Percentiles rank a stretch among this genome's conserved stretches.
Evolutionary conservation across 35 echinoderm and acorn worm genomes (phyloP).

Genomic region (Ptychodera flava): DNA sequence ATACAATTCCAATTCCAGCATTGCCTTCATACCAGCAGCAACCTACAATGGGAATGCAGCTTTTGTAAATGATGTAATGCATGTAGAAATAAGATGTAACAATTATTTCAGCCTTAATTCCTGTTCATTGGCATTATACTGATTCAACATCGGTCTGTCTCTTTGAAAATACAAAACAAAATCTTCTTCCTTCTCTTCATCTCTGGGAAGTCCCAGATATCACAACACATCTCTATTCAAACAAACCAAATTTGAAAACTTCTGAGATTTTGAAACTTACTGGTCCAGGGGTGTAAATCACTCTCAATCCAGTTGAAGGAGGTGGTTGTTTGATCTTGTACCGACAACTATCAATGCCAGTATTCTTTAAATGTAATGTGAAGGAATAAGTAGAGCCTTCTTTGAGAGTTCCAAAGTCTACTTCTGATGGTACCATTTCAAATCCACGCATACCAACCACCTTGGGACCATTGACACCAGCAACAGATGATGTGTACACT

Average conservation of each 20-base stretch:
- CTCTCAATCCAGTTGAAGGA: conserved; percentile 76
- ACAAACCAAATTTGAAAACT: no score
- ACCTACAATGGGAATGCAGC: conserved; percentile 44
- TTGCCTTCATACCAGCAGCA: conserved; percentile 86
- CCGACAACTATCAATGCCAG: conserved; percentile 77
- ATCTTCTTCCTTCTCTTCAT: no score
- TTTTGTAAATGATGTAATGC: no score
- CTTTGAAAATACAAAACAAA: no score
- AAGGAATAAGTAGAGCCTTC: conserved; percentile 92
- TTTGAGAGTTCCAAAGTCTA: conserved; percentile 68
- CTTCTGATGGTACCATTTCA: conserved; percentile 79
- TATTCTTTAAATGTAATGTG: conserved; percentile 74
- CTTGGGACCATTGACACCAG: conserved; percentile 38
- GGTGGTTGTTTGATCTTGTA: conserved; percentile 93
- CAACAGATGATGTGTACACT: conserved; percentile 77
- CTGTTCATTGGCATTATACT: no score
- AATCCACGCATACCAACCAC: conserved; percentile 74
- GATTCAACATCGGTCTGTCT: no score
- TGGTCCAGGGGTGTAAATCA: conserved; percentile 86
- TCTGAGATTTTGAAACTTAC: conserved; percentile 31
- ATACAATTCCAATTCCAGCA: conserved; percentile 58
- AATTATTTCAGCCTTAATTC: no score
- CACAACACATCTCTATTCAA: no score
- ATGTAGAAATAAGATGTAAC: no score
- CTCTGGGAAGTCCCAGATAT: no score